phyloP scores from a whole-genome alignment of 2,888 invertebrate species.

The Dasypogon diadema region DNA sequence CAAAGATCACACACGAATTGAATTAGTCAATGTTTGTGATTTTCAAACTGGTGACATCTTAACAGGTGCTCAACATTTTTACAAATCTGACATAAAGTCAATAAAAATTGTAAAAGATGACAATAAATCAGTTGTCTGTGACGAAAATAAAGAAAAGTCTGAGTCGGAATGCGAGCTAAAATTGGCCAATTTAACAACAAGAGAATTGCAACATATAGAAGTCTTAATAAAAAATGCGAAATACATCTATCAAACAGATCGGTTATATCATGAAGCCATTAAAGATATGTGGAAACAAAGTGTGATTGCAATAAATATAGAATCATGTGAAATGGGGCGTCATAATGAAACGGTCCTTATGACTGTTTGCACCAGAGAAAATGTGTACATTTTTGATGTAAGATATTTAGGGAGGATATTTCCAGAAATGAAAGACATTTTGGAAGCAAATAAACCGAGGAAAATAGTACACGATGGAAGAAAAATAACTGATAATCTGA shows the following conservation, averaged over 20 bases:
- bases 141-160: not conserved
- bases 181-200: constrained; percentile 38
- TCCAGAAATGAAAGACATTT: constrained; percentile 59
- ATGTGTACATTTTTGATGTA: constrained; percentile 62
- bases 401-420: constrained; percentile 59
- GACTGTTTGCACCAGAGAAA: constrained; percentile 58
- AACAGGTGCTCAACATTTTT: constrained; percentile 51
- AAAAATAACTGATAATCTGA: constrained; percentile 60
- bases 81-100: constrained; percentile 52
- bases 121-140: constrained; percentile 8
- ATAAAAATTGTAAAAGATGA: constrained; percentile 48
- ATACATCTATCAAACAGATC: constrained; percentile 61
- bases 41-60: constrained; percentile 40
- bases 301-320: constrained; percentile 58
- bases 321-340: constrained; percentile 60
- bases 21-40: constrained; percentile 51
- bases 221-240: constrained; percentile 54
- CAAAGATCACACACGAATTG: constrained; percentile 51
- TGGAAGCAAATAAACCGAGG: constrained; percentile 59
- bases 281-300: constrained; percentile 59
- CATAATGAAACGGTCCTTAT: constrained; percentile 59
- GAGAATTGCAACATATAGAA: constrained; percentile 56
- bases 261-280: constrained; percentile 61
- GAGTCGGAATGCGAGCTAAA: constrained; percentile 10
- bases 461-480: constrained; percentile 61